Base-by-base conservation (phyloP, 2,113 vertebrate genomes). In the Zapornia atra region DNA sequence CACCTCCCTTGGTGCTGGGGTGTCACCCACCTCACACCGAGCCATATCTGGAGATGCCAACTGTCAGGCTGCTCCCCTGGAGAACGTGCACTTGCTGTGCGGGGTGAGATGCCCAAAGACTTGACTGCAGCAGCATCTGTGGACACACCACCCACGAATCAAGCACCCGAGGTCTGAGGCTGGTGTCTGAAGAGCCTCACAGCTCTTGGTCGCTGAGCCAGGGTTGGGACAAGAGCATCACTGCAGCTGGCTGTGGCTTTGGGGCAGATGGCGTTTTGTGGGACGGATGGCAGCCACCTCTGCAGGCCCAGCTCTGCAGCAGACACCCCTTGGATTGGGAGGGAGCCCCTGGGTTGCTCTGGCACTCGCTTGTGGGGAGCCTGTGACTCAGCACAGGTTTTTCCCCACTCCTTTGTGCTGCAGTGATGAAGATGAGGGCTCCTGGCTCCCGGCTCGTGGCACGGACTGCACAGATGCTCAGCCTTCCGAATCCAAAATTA, bases 341-440 rank as follows among this genome's bases (percentile, higher is more conserved):
- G 19, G 50, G 56, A 42, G 29, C 36, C 54, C 68, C 2, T 1
- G 42, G 29, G 70, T 65, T 65, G 61, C 73, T 59, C 65, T 40
- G 79, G 48, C n/a, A 7, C 38, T 82, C 3, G 1, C 31, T 50
- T 1, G 1, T 13, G 48, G 12, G 2, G 17, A 75, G 26, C 31
- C 56, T 19, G 11, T 33, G 29, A 21, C 80, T 86, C 72, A 88
- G 81, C 3, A 3, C 36, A 21, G 19, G 82, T 92, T 87, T 38
- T 8, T n/a, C 64, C 50, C 34, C 16, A 2, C 60, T 96, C 73
- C 46, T 87, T 72, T 95, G 34, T 46, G 44, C 93, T 64, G 76
- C 97, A 99, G 99, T 18, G 99, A 99, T 4, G 99, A 99, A 61
- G 99, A 99, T 2, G 98, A 98, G 33, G 95, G 94, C 71, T 97